Conservation (phyloP, 2,888 invertebrate species). For the Aleiodes leptofemur region DNA sequence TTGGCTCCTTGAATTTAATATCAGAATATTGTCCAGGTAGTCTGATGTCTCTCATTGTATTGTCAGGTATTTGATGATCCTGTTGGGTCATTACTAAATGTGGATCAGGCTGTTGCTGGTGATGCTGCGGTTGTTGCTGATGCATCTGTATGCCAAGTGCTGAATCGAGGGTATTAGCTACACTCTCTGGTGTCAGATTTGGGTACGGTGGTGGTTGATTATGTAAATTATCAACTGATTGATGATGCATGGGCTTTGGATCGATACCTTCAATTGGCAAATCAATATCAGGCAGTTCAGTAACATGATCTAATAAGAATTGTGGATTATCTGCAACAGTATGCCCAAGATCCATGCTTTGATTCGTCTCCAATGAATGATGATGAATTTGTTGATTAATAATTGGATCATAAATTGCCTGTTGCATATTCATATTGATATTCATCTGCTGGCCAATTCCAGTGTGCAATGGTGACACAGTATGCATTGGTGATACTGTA, state of each 20-base stretch:
- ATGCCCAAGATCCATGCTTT: slow-evolving; percentile 62
- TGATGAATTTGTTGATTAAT: slow-evolving; percentile 68
- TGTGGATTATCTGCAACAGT: slow-evolving; percentile 66
- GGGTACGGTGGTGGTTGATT: slow-evolving; percentile 47
- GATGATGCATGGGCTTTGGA: slow-evolving; percentile 58
- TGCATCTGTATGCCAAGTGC: slow-evolving; percentile 47
- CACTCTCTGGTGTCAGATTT: slow-evolving; percentile 53
- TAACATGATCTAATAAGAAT: slow-evolving; percentile 68
- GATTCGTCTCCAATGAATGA: slow-evolving; percentile 62
- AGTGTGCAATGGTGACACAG: slow-evolving; percentile 64
- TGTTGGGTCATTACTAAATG: slow-evolving; percentile 35
- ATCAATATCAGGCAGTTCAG: slow-evolving; percentile 71
- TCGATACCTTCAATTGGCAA: slow-evolving; percentile 68
- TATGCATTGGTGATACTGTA: slow-evolving; percentile 60
- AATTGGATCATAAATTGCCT: slow-evolving; percentile 68
- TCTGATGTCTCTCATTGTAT: slow-evolving; percentile 62
- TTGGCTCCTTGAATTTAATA: slow-evolving; percentile 77
- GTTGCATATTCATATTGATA: slow-evolving; percentile 61
- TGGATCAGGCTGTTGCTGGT: slow-evolving; percentile 20
- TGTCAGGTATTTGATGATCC: slow-evolving; percentile 58
- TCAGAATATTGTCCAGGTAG: slow-evolving; percentile 50
- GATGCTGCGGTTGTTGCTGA: slow-evolving; percentile 46
- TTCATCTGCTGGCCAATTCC: slow-evolving; percentile 59
- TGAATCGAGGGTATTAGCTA: slow-evolving; percentile 54
- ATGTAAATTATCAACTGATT: slow-evolving; percentile 33